Conservation (phyloP, 2,797 vertebrate species). For the Sandelia bainsii region DNA sequence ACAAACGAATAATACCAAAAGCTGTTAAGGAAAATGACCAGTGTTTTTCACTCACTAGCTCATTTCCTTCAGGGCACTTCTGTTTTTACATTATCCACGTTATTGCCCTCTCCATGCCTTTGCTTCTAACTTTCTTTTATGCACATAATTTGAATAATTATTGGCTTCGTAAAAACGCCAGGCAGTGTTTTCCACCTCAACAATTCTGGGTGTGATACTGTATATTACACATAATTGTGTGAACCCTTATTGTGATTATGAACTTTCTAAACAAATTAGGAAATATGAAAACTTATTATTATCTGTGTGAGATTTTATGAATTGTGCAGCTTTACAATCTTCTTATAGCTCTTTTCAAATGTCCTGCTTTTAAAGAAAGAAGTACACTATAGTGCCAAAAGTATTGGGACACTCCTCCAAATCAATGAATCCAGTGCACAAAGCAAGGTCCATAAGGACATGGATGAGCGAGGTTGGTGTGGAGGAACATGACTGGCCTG, state of each 20-base stretch:
- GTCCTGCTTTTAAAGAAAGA: background rate
- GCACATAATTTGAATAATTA: slow-evolving; percentile 34
- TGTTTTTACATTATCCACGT: slow-evolving; percentile 50
- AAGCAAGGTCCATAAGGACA: no score
- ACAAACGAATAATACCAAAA: slow-evolving; percentile 49
- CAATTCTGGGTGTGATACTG: background rate
- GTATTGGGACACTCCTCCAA: no score
- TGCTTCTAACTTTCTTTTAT: slow-evolving; percentile 36
- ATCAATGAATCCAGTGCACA: no score
- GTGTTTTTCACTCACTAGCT: slow-evolving; percentile 39
- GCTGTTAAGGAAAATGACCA: slow-evolving; percentile 49
- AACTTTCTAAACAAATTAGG: slow-evolving; percentile 8
- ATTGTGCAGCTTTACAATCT: background rate
- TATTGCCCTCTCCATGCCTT: slow-evolving; percentile 43
- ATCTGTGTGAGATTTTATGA: background rate
- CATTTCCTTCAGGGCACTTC: slow-evolving; percentile 51
- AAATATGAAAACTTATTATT: slow-evolving; percentile 7
- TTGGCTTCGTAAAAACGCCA: slow-evolving; percentile 4
- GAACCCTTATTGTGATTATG: background rate
- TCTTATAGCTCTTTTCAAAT: background rate
- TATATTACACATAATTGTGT: background rate
- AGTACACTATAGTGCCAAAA: no score
- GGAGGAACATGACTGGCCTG: no score
- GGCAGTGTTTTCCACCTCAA: background rate
- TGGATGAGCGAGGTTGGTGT: no score